Base-by-base conservation (phyloP, 1,140 invertebrate species). In the Drosophila baimaii region DNA sequence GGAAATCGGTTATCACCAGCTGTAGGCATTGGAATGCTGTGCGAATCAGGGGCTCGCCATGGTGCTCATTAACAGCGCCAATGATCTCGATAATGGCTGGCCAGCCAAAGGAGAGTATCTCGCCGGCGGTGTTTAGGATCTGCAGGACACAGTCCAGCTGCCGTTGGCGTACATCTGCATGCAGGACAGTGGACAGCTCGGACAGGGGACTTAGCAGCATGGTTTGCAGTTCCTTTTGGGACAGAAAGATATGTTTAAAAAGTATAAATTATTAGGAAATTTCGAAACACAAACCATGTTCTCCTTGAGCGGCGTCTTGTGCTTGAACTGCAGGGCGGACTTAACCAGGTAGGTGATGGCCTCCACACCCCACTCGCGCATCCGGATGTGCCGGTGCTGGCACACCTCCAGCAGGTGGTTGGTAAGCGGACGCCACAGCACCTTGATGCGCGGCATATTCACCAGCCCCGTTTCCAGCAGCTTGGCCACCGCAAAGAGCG, bases 281-380 rank as follows among this genome's bases (percentile, higher is more conserved):
- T 27, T 15, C 1, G 1, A 0, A 31, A 2, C 23, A 47, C 88
- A 78, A 80, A 97, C 96, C 93, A 97, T 95, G 92, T 98, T 98
- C 77, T 97, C 96, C 58, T 96, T 95, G 4, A 97, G 93, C 3
- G 97, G 96, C 68, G 97, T 94, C 31, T 95, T 95, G 92, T 97
- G 97, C 93, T 97, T 97, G 79, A 96, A 95, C 71, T 96, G 95
- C 44, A 99, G 93, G n/a, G 98, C 98, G 0, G 97, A 96, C 93
- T 98, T 97, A 0, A 99, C 97, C 19, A 99, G 93, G 89, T 97
- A 98, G 0, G 98, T 99, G 17, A 99, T 95, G 3, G 98, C 98
- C 93, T 99, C 98, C 1, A 98, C 98, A 7, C 98, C 98, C 98
- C 98, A 99, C 92, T 98, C 98, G 33, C 98, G 93, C 97, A 99